Percentiles rank a stretch among this genome's conserved stretches.
Evolutionary conservation across 92 coral and sea anemone species (phyloP).

Genomic region (Bergia puertoricense): DNA sequence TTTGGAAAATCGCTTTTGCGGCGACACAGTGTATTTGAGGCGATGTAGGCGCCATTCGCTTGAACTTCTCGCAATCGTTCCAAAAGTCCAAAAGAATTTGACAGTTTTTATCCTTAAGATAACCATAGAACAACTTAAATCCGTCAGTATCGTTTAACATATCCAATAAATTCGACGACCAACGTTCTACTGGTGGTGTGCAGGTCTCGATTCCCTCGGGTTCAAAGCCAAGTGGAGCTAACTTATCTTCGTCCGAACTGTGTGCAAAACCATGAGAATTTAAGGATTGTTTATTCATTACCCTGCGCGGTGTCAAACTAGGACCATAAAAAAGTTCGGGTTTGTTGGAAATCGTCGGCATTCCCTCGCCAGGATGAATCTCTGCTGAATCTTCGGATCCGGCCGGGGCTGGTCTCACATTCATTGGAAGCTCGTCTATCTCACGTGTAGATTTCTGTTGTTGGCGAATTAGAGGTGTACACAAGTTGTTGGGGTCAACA

Average conservation of each 20-base stretch:
- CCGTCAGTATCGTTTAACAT: conserved; percentile 80
- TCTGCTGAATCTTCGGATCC: conserved; percentile 92
- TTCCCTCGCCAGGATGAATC: conserved; percentile 65
- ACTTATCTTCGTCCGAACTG: conserved; percentile 75
- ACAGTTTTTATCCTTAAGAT: conserved; percentile 70
- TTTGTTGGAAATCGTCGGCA: conserved; percentile 47
- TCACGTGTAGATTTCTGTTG: conserved; percentile 88
- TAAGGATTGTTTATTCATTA: conserved; percentile 63
- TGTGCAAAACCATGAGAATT: conserved; percentile 59
- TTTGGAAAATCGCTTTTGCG: conserved; percentile 87
- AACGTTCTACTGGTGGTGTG: conserved; percentile 84
- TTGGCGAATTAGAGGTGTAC: conserved; percentile 54
- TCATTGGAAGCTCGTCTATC: conserved; percentile 66
- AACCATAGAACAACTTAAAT: conserved; percentile 73
- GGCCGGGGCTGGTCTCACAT: conserved; percentile 93
- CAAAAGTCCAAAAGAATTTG: conserved; percentile 91
- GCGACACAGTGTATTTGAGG: conserved; percentile 69
- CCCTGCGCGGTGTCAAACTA: conserved; percentile 80
- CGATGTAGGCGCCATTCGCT: conserved; percentile 85
- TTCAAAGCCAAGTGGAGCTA: conserved; percentile 96
- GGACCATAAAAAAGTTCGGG: conserved; percentile 63
- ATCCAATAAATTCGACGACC: conserved; percentile 70
- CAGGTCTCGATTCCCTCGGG: conserved; percentile 98
- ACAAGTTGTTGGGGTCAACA: conserved; percentile 48
- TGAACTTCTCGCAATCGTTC: conserved; percentile 83